Evolutionary conservation across 2,797 vertebrate genomes (phyloP).

Genomic region (Rhinatrema bivittatum): DNA sequence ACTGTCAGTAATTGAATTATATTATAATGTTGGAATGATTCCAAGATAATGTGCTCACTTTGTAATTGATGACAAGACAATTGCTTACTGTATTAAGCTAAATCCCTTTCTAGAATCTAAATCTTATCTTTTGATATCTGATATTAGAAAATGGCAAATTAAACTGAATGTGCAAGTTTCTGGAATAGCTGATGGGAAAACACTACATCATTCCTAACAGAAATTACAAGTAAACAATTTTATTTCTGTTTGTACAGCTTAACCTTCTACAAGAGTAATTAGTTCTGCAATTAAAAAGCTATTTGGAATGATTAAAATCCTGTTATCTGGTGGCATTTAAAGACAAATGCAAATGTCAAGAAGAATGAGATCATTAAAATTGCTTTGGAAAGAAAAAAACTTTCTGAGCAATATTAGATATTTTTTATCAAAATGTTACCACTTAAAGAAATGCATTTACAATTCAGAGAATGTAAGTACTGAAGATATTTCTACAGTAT

Average conservation of each 20-base stretch:
- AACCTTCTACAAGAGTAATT: slow-evolving; percentile 65
- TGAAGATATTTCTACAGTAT: slow-evolving; percentile 13
- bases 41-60: no score
- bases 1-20: no score
- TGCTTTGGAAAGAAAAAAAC: slow-evolving; percentile 42
- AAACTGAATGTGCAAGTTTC: slow-evolving; percentile 42
- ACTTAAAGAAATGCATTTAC: slow-evolving; percentile 23
- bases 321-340: slow-evolving; percentile 65
- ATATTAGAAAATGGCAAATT: slow-evolving; percentile 30
- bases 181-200: slow-evolving; percentile 42
- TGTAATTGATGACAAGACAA: no score
- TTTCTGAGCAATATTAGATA: slow-evolving; percentile 20
- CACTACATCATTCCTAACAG: slow-evolving; percentile 40
- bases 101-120: slow-evolving; percentile 29
- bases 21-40: no score
- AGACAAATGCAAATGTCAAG: slow-evolving; percentile 67
- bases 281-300: slow-evolving; percentile 64
- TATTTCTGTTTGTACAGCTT: slow-evolving; percentile 58
- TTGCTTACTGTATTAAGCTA: slow-evolving; percentile 21
- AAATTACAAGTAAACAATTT: slow-evolving; percentile 51
- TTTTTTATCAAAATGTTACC: slow-evolving; percentile 46
- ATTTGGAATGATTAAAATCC: slow-evolving; percentile 61
- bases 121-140: slow-evolving; percentile 21
- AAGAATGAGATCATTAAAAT: slow-evolving; percentile 62
- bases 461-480: slow-evolving; percentile 13